These are phyloP conservation scores for Camelus dromedarius DNA, from an alignment of 2,113 vertebrate genomes.

Conservation along the genomic window DNA sequence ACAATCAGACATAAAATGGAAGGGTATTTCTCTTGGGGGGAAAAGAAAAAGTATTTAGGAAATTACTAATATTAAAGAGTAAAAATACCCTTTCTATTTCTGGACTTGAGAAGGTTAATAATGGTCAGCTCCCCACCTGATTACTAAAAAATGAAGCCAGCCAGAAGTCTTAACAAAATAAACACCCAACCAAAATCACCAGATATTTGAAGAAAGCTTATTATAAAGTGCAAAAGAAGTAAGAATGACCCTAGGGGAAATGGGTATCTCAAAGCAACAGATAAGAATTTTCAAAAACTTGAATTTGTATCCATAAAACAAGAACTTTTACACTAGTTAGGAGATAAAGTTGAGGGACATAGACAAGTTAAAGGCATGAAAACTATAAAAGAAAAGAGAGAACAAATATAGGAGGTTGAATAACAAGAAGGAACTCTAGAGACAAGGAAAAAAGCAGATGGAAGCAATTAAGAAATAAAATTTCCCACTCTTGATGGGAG, in stretches of 20 bases:
- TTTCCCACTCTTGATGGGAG: background rate
- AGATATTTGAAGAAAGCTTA: background rate
- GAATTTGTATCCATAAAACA: slow-evolving; percentile 16
- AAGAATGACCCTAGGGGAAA: background rate
- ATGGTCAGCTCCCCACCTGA: background rate
- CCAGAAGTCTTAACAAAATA: background rate
- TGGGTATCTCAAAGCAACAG: background rate
- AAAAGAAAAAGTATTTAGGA: background rate
- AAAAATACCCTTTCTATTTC: background rate
- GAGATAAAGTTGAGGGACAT: background rate
- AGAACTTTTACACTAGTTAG: slow-evolving; percentile 38
- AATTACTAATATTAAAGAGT: background rate
- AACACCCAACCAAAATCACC: background rate
- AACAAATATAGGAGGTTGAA: background rate
- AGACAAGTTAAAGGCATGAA: background rate
- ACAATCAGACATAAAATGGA: slow-evolving; percentile 4
- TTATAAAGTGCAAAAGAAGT: background rate
- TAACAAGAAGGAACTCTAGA: slow-evolving; percentile 30
- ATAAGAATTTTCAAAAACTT: slow-evolving; percentile 20
- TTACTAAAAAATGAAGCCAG: slow-evolving; percentile 21
- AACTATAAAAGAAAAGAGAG: background rate
- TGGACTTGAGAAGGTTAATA: background rate
- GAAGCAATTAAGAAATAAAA: slow-evolving; percentile 26
- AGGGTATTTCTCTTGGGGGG: background rate
- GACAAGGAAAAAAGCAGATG: background rate